Conservation (phyloP, 2,113 vertebrate genomes). For the Globicephala melas region DNA sequence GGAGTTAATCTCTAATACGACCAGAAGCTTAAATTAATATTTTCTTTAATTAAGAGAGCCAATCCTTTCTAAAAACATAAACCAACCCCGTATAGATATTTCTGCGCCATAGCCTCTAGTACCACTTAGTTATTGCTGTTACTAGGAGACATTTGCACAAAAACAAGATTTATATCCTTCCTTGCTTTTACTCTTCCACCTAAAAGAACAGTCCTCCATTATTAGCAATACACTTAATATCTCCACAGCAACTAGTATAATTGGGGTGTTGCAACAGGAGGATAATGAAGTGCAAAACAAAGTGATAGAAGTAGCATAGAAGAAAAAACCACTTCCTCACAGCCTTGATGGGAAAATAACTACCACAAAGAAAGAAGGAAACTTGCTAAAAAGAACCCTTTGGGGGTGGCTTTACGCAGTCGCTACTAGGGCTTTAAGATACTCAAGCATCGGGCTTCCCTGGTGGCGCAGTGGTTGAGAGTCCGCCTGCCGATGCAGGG, state of each 20-base stretch:
- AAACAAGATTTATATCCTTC: conserved; percentile 12
- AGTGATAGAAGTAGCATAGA: background rate
- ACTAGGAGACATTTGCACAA: conserved; percentile 17
- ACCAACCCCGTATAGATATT: background rate
- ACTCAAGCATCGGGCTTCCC: no score
- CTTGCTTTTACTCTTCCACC: background rate
- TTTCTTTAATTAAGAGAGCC: conserved; percentile 1
- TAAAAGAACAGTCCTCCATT: conserved; percentile 39
- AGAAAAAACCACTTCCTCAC: background rate
- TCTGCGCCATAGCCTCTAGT: background rate
- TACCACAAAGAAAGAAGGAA: background rate
- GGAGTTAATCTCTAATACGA: background rate
- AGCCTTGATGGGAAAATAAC: background rate
- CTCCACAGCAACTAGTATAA: conserved; percentile 48
- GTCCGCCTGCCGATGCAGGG: no score
- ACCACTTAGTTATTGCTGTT: conserved; percentile 3
- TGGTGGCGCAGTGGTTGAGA: no score
- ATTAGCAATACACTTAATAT: conserved; percentile 3
- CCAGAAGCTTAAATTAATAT: background rate
- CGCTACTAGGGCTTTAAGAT: background rate
- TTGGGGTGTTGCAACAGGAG: background rate
- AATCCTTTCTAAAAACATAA: background rate
- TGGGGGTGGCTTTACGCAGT: background rate
- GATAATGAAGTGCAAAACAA: conserved; percentile 51
- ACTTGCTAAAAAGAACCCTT: background rate